Percentiles rank a stretch among this genome's conserved stretches.
Evolutionary conservation across 2,797 vertebrate genomes (phyloP).

Genomic region (Knipowitschia caucasica): DNA sequence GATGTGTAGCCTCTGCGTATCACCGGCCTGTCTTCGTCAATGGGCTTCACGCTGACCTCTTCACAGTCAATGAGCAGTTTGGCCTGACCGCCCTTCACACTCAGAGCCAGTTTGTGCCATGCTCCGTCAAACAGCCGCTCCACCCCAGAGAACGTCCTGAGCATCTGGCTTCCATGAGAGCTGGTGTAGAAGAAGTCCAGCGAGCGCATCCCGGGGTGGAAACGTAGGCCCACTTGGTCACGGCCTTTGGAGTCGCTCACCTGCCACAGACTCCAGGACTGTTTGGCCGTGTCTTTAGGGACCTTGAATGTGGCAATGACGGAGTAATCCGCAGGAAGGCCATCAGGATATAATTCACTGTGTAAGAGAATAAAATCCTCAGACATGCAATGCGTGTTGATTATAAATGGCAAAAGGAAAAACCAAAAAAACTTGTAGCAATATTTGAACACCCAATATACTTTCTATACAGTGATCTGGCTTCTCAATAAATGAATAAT

Average conservation of each 20-base stretch:
- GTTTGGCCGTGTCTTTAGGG: constrained; percentile 52
- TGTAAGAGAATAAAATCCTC: constrained; percentile 1
- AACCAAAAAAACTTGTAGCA: too few species aligned
- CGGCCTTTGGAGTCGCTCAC: constrained; percentile 69
- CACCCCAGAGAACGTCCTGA: constrained; percentile 64
- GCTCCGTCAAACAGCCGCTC: constrained; percentile 71
- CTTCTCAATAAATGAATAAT: too few species aligned
- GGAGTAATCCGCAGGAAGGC: constrained; percentile 73
- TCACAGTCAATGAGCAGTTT: constrained; percentile 74
- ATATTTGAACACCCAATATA: too few species aligned
- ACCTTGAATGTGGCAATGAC: constrained; percentile 74
- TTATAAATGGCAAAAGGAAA: too few species aligned
- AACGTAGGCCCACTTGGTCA: constrained; percentile 64
- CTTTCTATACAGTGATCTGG: too few species aligned
- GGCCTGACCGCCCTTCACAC: constrained; percentile 62
- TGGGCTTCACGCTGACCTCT: constrained; percentile 58
- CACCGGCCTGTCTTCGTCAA: constrained; percentile 50
- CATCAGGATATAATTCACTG: constrained; percentile 71
- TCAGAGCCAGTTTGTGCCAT: constrained; percentile 77
- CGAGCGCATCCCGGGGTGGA: constrained; percentile 61
- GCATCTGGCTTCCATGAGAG: constrained; percentile 47
- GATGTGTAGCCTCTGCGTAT: constrained; percentile 60
- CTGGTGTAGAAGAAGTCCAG: constrained; percentile 72
- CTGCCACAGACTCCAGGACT: constrained; percentile 78
- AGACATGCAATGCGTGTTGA: too few species aligned